Percentiles rank a stretch among this genome's conserved stretches.
Evolutionary conservation across 2,797 vertebrate species (phyloP).

Genomic region (Clarias pachynema): DNA sequence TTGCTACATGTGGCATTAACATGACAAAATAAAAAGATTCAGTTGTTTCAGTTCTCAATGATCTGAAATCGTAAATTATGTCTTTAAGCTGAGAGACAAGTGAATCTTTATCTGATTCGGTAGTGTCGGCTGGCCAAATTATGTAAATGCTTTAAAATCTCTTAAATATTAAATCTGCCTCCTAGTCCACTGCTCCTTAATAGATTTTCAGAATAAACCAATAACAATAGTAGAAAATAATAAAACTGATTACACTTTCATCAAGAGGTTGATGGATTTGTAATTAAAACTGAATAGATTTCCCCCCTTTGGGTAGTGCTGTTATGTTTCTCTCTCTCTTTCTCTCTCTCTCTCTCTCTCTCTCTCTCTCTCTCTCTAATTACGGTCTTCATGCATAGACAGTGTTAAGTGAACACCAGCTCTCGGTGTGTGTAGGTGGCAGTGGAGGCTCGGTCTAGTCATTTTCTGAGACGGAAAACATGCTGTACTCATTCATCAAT

Average conservation of each 20-base stretch:
- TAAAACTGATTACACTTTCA: slow-evolving; percentile 41
- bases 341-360: neutral
- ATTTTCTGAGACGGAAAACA: slow-evolving; percentile 24
- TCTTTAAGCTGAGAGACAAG: neutral
- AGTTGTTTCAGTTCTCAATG: slow-evolving; percentile 8
- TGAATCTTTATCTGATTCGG: slow-evolving; percentile 12
- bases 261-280: slow-evolving; percentile 18
- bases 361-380: neutral
- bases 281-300: slow-evolving; percentile 44
- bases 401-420: slow-evolving; percentile 21
- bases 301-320: slow-evolving; percentile 16
- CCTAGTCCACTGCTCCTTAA: neutral
- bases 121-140: neutral
- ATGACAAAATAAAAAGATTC: neutral
- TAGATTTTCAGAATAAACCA: neutral
- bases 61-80: neutral
- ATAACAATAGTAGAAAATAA: slow-evolving; percentile 30
- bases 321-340: neutral
- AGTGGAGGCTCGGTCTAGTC: slow-evolving; percentile 1
- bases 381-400: slow-evolving; percentile 13
- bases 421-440: neutral
- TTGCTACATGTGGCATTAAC: neutral
- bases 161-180: neutral
- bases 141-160: neutral
- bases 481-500: slow-evolving; percentile 41